Evolutionary conservation across 2,888 invertebrate genomes (phyloP), one percentile per base, ranked within the genome.

Genomic region (Sarcophaga carnaria): DNA sequence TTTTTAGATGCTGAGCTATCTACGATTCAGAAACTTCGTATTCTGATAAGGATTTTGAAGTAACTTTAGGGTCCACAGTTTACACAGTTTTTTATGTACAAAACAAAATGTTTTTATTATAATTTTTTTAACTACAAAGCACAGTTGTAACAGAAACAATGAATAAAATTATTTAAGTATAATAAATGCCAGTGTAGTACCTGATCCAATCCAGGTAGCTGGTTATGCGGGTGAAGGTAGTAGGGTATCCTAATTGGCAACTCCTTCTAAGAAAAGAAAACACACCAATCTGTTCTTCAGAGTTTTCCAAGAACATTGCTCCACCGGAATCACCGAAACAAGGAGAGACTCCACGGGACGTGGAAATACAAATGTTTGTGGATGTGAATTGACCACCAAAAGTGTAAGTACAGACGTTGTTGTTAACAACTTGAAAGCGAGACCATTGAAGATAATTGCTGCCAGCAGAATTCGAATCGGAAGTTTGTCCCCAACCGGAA

Each of bases 401-500:
- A 0, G 91, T 88, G 1, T 0, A 0, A 12, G 86, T 79, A 90
- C 94, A 94, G 4, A 76, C 59, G 2, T 84, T 17, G 69, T 92
- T 91, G 49, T 90, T 86, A 8, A 93, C 90, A 63, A 94, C 90
- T 0, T 90, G 88, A 54, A 92, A 88, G 14, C 69, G 37, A 0
- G 91, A 22, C 22, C 22, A 22, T 22, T 22, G 22, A 22, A 22
- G 22, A 22, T 91, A 90, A 37, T 45, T 75, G 74, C 90, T 81
- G 22, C 90, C 91, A 72, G 75, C 12, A 63, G 88, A 8, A 14
- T 89, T 89, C 5, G 70, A 37, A 49, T 92, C 92, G 6, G 90
- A 90, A 64, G 37, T 89, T 77, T 89, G 91, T 70, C 94, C 94
- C 94, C 94, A 94, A 60, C 94, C 94, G 84, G 93, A 93, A 63